Percentiles rank a stretch among this genome's conserved stretches.
Evolutionary conservation across 2,113 vertebrate species (phyloP).

Genomic region (Thalassoma bifasciatum): DNA sequence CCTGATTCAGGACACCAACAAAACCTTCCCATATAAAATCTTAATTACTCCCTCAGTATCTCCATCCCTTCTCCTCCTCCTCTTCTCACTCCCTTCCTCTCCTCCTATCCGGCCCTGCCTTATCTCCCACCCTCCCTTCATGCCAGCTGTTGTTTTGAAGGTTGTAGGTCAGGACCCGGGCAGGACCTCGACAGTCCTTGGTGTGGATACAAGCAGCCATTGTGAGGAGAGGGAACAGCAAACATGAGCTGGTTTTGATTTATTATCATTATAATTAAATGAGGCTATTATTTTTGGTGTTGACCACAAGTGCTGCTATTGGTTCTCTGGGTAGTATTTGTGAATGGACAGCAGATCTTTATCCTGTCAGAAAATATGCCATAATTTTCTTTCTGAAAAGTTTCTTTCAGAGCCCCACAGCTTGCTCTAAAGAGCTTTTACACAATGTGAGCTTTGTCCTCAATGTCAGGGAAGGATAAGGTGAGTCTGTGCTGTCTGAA

Average conservation of each 20-base stretch:
- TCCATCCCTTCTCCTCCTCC: conserved; percentile 11
- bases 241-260: background rate
- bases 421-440: conserved; percentile 8
- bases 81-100: conserved; percentile 36
- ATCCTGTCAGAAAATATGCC: conserved; percentile 12
- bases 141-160: conserved; percentile 83
- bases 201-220: conserved; percentile 44
- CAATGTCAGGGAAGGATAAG: conserved; percentile 50
- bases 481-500: conserved; percentile 62
- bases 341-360: conserved; percentile 22
- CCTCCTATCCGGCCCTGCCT: conserved; percentile 35
- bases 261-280: background rate
- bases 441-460: conserved; percentile 79
- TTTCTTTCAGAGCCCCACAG: conserved; percentile 6
- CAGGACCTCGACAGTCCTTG: conserved; percentile 46
- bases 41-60: background rate
- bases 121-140: conserved; percentile 54
- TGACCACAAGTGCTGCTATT: too few relatives aligned
- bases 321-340: too few relatives aligned
- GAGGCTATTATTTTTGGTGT: background rate
- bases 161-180: conserved; percentile 68
- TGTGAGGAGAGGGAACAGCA: conserved; percentile 48
- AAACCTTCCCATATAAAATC: background rate
- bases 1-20: background rate
- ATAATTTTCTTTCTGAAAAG: conserved; percentile 23